These are phyloP conservation scores for Heliornis fulica DNA, from an alignment of 2,113 vertebrate species.

Conservation along the genomic window DNA sequence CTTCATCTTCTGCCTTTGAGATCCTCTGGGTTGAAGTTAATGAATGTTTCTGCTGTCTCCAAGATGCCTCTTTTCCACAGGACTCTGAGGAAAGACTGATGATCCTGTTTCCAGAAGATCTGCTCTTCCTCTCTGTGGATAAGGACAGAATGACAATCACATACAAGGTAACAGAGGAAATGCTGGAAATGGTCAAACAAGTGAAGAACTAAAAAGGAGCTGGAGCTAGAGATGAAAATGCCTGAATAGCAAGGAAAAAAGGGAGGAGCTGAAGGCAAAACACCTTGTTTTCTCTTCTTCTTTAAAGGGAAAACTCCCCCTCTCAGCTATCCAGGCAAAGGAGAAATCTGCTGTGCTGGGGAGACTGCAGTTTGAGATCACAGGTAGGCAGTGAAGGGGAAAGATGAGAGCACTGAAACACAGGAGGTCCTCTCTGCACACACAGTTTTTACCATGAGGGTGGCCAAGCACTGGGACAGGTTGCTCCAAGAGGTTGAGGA, in stretches of 20 bases:
- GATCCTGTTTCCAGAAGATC: constrained; percentile 79
- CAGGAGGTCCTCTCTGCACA: not conserved
- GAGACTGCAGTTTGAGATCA: constrained; percentile 79
- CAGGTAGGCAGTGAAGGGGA: constrained; percentile 53
- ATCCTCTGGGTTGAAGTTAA: not conserved
- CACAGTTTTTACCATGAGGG: not conserved
- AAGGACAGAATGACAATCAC: constrained; percentile 62
- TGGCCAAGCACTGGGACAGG: not conserved
- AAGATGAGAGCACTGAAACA: not conserved
- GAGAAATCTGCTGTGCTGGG: constrained; percentile 70
- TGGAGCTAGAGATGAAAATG: not conserved
- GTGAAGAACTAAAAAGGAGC: not conserved
- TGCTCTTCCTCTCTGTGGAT: constrained; percentile 81
- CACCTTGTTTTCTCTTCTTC: not conserved
- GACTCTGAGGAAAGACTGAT: constrained; percentile 73
- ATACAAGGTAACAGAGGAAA: constrained; percentile 73
- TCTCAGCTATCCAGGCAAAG: constrained; percentile 74
- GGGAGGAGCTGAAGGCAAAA: not conserved
- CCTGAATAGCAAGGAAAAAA: not conserved
- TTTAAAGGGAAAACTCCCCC: constrained; percentile 76
- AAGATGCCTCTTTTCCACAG: constrained; percentile 19
- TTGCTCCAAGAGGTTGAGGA: not conserved
- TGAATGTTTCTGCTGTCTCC: not conserved
- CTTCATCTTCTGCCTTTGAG: not conserved
- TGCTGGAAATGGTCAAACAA: not conserved